Conservation (phyloP, 92 coral and sea anemone genomes). For the Virgularia gustaviana region DNA sequence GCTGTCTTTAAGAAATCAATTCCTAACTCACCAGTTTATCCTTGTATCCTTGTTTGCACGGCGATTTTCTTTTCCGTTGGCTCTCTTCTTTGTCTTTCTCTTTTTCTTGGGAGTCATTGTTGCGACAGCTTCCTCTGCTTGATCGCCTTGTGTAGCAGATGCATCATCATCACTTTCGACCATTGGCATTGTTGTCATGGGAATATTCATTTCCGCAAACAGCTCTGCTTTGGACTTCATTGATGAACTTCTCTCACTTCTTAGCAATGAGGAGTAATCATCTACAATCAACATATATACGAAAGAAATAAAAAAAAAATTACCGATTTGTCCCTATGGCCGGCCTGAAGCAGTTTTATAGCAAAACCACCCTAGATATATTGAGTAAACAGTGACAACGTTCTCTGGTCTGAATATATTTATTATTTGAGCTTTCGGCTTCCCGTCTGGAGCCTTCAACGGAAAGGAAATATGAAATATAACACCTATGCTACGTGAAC, state of each 20-base stretch:
- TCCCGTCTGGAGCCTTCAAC: no score
- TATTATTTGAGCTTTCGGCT: no score
- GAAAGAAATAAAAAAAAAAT: no score
- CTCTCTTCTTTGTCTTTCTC: background rate
- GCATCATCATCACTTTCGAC: conserved; percentile 11
- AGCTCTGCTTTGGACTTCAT: background rate
- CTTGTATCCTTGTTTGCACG: conserved; percentile 18
- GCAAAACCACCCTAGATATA: no score
- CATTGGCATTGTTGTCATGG: background rate
- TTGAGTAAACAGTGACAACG: no score
- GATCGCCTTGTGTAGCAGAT: background rate
- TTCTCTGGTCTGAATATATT: no score
- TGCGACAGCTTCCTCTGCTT: background rate
- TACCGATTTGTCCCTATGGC: no score
- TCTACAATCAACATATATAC: conserved; percentile 6
- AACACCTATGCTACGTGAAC: no score
- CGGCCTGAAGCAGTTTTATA: no score
- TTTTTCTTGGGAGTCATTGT: conserved; percentile 11
- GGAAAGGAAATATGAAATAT: no score
- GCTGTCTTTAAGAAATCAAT: no score
- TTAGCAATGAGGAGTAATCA: conserved; percentile 11
- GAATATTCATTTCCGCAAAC: conserved; percentile 16
- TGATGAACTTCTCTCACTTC: background rate
- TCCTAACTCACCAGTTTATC: conserved; percentile 10
- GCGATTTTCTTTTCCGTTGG: background rate